These are phyloP conservation scores for Pitangus sulphuratus DNA, from an alignment of 2,797 vertebrate species.

Conservation along the genomic window DNA sequence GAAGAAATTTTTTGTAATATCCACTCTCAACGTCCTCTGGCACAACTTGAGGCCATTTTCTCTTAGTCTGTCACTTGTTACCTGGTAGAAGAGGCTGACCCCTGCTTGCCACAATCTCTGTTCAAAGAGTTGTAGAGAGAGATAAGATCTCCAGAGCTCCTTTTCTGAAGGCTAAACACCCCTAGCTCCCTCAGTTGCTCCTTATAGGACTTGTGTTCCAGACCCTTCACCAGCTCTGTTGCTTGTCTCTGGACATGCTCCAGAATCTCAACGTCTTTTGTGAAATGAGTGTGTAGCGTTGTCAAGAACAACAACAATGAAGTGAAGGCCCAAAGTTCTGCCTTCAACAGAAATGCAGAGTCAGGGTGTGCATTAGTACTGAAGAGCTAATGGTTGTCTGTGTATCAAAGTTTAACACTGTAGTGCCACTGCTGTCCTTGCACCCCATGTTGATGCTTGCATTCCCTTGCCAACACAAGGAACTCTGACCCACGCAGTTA, in stretches of 20 bases:
- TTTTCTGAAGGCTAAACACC: background rate
- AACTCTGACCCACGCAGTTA: background rate
- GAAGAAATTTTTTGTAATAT: background rate
- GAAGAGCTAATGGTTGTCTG: background rate
- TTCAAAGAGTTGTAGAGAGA: background rate
- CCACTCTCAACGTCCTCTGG: background rate
- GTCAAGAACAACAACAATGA: background rate
- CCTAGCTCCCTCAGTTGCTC: background rate
- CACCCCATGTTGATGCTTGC: background rate
- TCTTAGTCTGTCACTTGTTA: background rate
- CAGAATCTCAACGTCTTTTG: background rate
- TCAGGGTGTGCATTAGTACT: background rate
- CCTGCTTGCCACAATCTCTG: background rate
- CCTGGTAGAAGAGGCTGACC: background rate
- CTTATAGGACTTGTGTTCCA: background rate
- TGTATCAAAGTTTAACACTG: background rate
- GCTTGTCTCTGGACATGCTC: background rate
- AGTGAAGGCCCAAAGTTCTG: background rate
- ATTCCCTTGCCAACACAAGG: background rate
- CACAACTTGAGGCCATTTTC: background rate
- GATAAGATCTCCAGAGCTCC: background rate
- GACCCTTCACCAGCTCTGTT: background rate
- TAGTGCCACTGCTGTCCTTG: background rate
- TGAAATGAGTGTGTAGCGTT: background rate
- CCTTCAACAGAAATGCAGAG: rapidly evolving